Base-by-base conservation (phyloP, 2,888 invertebrate species). In the Tenthredo mesomela region DNA sequence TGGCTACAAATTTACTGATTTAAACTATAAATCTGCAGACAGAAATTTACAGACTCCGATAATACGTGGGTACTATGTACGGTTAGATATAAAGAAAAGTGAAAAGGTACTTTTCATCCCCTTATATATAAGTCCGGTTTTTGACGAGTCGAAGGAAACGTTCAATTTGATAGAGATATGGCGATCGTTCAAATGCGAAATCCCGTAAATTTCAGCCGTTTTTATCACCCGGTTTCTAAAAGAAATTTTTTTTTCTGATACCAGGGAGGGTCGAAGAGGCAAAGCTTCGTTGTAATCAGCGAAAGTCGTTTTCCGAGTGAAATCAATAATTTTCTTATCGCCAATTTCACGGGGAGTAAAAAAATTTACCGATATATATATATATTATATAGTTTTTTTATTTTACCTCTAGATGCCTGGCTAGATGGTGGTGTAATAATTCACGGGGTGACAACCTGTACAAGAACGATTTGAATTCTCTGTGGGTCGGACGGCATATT, bases 391-490 rank as follows among this genome's bases (percentile, higher is more conserved):
- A 10, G 0, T 47, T 47, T 47, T 47, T 47, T 47, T 47, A 47
- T 61, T 61, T 29, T 61, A 2, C 12, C 61, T 10, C 10, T 5
- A 0, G 12, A 29, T 10, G 25, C 21, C 4, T 3, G 7, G n/a
- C 54, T 7, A 6, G 54, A 0, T 2, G n/a, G n/a, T 43, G 37
- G 33, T 21, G 71, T 43, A 73, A 73, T 73, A 54, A 50, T 77
- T 77, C 77, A 77, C 18, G 47, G 21, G 50, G 40, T 58, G 58
- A 61, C 58, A 61, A 61, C 58, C 29, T 15, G 58, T 47, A 40
- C 37, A 50, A 80, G 78, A 80, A 61, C n/a, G 80, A 73, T 43
- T 73, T 43, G 71, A 73, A 73, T 73, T 73, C 71, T 73, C 71
- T 73, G 71, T 43, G 71, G 71, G 71, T 73, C 71, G 40, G 71